Evolutionary conservation across 2,797 vertebrate genomes (phyloP).

Genomic region (Sternarchorhynchus goeldii): DNA sequence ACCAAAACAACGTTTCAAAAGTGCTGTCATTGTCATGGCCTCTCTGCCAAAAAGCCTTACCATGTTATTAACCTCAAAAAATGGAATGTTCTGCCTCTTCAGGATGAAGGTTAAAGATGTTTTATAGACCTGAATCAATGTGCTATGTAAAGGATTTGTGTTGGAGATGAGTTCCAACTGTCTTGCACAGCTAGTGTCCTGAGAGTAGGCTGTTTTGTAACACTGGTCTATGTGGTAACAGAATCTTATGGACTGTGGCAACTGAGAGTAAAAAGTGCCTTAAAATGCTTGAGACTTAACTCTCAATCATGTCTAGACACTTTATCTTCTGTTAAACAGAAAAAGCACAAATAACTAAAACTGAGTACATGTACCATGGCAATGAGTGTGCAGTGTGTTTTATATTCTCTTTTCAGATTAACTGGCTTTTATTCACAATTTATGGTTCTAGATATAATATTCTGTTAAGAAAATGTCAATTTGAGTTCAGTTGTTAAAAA

Average conservation of each 20-base stretch:
- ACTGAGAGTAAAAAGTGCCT: constrained; percentile 58
- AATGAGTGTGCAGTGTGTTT: neutral
- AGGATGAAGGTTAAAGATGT: neutral
- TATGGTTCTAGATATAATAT: constrained; percentile 17
- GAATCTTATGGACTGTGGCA: neutral
- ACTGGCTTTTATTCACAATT: constrained; percentile 34
- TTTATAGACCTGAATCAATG: neutral
- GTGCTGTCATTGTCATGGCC: neutral
- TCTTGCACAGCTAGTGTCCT: constrained; percentile 5
- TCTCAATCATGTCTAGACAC: constrained; percentile 1
- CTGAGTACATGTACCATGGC: neutral
- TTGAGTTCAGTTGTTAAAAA: constrained; percentile 67
- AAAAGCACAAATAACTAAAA: constrained; percentile 5
- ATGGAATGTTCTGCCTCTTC: too few relatives aligned
- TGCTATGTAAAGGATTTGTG: neutral
- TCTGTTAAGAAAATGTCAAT: constrained; percentile 48
- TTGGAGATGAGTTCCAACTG: constrained; percentile 30
- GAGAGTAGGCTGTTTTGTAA: constrained; percentile 22
- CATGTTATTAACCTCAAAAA: neutral
- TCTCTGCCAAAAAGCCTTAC: constrained; percentile 1
- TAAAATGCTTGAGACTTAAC: constrained; percentile 48
- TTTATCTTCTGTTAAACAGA: constrained; percentile 21
- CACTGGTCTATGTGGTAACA: constrained; percentile 31
- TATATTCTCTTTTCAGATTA: neutral
- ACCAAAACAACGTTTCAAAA: neutral